phyloP scores from a whole-genome alignment of 2,888 invertebrate genomes.

The Tetragonula carbonaria region DNA sequence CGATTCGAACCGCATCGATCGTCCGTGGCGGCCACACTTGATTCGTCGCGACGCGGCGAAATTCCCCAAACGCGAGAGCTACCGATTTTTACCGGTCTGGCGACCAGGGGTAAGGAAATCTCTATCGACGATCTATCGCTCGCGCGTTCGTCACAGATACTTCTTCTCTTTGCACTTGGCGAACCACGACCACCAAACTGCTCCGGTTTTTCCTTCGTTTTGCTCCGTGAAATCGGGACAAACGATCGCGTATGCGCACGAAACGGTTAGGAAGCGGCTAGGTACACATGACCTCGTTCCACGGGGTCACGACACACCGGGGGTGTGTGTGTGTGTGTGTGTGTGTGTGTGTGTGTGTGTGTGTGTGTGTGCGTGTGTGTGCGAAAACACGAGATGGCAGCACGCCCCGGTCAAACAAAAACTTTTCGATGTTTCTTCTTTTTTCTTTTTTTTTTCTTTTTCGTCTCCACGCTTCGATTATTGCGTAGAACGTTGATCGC shows the following conservation, averaged over 20 bases:
- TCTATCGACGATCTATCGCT: no score
- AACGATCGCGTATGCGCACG: constrained; percentile 18
- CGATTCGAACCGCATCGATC: background rate
- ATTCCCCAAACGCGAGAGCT: no score
- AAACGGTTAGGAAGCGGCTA: constrained; percentile 30
- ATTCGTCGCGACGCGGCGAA: no score
- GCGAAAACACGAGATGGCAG: constrained; percentile 68
- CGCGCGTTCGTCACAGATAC: no score
- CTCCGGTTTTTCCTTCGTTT: background rate
- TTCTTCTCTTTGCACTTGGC: no score
- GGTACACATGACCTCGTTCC: constrained; percentile 68
- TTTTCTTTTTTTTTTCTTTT: background rate
- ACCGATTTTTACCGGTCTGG: no score
- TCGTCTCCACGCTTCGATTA: no score
- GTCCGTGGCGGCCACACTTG: no score
- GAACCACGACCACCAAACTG: background rate
- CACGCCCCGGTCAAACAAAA: constrained; percentile 57
- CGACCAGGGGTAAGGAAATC: no score
- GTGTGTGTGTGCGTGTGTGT: constrained; percentile 12
- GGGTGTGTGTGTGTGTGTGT: no score
- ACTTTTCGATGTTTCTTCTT: background rate
- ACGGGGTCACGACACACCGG: constrained; percentile 61
- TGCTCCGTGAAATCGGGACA: background rate
- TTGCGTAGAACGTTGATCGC: no score
- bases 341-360: constrained; percentile 7